Evolutionary conservation across 2,888 invertebrate species (phyloP).

Genomic region (Oxycera nigricornis): DNA sequence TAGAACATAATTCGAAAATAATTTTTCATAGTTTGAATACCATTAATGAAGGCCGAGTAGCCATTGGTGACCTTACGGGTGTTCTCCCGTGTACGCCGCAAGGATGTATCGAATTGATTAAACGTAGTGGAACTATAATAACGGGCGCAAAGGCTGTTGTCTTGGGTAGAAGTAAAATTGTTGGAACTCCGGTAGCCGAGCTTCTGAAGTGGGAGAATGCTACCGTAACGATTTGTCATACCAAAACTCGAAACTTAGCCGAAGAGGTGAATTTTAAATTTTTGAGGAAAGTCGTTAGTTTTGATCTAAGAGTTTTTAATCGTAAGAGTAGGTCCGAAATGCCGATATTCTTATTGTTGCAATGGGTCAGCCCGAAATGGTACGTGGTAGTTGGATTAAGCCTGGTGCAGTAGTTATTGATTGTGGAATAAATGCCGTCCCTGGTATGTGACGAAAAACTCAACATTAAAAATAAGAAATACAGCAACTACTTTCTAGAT

Average conservation of each 20-base stretch:
- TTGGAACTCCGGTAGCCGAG: conserved; percentile 94
- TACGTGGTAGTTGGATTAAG: conserved; percentile 96
- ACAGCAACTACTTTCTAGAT: conserved; percentile 65
- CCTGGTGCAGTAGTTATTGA: conserved; percentile 98
- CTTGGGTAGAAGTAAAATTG: conserved; percentile 95
- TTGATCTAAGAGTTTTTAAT: background rate
- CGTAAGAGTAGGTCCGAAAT: conserved; percentile 66
- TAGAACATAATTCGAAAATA: background rate
- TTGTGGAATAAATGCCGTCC: conserved; percentile 94
- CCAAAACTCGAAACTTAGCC: conserved; percentile 84
- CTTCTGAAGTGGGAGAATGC: conserved; percentile 96
- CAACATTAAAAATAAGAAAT: background rate
- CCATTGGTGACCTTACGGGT: conserved; percentile 86
- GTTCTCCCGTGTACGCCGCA: conserved; percentile 97
- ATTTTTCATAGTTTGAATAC: conserved; percentile 75
- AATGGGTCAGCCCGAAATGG: conserved; percentile 88
- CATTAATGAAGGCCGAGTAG: conserved; percentile 90
- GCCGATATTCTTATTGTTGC: conserved; percentile 98
- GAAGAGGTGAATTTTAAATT: conserved; percentile 75
- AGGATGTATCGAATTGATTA: conserved; percentile 92
- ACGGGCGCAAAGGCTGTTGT: conserved; percentile 90
- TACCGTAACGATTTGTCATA: conserved; percentile 97
- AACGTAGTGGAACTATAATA: conserved; percentile 77
- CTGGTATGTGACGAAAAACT: conserved; percentile 68
- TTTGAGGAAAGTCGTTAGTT: background rate